Percentiles rank a stretch among this genome's conserved stretches.
phyloP scores from a whole-genome alignment of 2,888 invertebrate species.

The Ametastegia equiseti region DNA sequence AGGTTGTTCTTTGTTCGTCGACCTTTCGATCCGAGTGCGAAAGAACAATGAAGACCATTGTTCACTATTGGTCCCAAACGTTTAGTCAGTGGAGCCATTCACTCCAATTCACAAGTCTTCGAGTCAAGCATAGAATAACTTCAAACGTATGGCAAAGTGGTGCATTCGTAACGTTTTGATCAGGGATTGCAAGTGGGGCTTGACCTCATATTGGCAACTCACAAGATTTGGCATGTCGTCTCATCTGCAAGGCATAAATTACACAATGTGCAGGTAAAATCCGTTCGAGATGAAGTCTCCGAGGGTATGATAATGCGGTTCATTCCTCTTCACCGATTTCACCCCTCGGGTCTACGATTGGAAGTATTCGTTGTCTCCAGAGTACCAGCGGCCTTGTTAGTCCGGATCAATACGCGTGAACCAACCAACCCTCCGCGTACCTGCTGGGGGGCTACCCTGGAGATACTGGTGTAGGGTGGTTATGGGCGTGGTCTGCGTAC shows the following conservation, averaged over 20 bases:
- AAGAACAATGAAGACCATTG: too few species aligned
- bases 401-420: slow-evolving; percentile 73
- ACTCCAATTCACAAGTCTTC: too few species aligned
- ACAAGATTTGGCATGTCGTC: neutral
- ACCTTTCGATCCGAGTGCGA: too few species aligned
- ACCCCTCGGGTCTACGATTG: slow-evolving; percentile 56
- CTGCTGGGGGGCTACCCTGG: slow-evolving; percentile 13
- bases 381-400: slow-evolving; percentile 71
- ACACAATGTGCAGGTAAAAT: too few species aligned
- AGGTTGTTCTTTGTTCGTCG: too few species aligned
- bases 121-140: too few species aligned
- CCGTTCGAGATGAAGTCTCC: neutral
- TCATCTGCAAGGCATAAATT: neutral
- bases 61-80: too few species aligned
- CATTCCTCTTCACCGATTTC: neutral
- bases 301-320: neutral
- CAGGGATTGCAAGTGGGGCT: too few species aligned
- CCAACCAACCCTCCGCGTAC: slow-evolving; percentile 58
- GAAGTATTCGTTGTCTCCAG: slow-evolving; percentile 71
- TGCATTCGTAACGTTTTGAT: too few species aligned
- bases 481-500: slow-evolving; percentile 74
- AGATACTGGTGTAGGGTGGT: slow-evolving; percentile 32
- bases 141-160: too few species aligned
- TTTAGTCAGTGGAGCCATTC: too few species aligned
- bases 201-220: too few species aligned